Percentiles rank a stretch among this genome's conserved stretches.
These are phyloP conservation scores for Ypsolopha scabrella DNA, from an alignment of 2,888 invertebrate genomes.

Conservation along the genomic window DNA sequence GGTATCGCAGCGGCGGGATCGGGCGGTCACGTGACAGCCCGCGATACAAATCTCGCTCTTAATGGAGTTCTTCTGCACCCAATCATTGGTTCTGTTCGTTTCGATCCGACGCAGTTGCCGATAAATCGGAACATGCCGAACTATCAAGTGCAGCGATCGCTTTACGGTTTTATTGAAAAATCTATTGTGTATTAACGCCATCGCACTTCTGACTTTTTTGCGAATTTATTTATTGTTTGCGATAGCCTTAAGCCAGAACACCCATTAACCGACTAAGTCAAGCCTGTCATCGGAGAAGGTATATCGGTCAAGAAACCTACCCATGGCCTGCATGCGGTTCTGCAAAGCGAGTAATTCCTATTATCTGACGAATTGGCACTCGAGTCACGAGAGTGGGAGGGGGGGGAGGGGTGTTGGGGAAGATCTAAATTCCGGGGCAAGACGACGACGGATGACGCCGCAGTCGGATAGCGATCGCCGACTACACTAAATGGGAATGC, in stretches of 20 bases:
- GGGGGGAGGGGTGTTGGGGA: background rate
- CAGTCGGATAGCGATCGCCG: slow-evolving; percentile 13
- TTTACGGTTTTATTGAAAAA: no score
- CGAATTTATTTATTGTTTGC: no score
- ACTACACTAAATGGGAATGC: slow-evolving; percentile 10
- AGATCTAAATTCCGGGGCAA: slow-evolving; percentile 20
- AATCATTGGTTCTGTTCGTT: slow-evolving; percentile 33
- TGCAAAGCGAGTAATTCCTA: slow-evolving; percentile 23
- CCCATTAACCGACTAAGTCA: no score
- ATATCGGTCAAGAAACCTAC: slow-evolving; percentile 23
- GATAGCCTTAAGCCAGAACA: no score
- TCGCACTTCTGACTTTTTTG: no score
- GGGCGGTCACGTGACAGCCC: slow-evolving; percentile 46
- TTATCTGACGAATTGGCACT: slow-evolving; percentile 27
- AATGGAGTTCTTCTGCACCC: slow-evolving; percentile 57
- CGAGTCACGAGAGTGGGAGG: slow-evolving; percentile 24
- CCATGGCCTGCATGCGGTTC: slow-evolving; percentile 13
- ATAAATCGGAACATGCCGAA: background rate
- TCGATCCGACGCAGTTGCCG: slow-evolving; percentile 2
- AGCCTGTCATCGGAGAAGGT: background rate
- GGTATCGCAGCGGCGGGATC: slow-evolving; percentile 12
- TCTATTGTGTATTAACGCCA: no score
- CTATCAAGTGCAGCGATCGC: background rate
- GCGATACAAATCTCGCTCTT: slow-evolving; percentile 49
- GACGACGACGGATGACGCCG: slow-evolving; percentile 22